A percentile compares a stretch with the other conserved stretches of the same genome.
Evolutionary conservation across 2,797 vertebrate genomes (phyloP).

Genomic region (Anguilla obscura): DNA sequence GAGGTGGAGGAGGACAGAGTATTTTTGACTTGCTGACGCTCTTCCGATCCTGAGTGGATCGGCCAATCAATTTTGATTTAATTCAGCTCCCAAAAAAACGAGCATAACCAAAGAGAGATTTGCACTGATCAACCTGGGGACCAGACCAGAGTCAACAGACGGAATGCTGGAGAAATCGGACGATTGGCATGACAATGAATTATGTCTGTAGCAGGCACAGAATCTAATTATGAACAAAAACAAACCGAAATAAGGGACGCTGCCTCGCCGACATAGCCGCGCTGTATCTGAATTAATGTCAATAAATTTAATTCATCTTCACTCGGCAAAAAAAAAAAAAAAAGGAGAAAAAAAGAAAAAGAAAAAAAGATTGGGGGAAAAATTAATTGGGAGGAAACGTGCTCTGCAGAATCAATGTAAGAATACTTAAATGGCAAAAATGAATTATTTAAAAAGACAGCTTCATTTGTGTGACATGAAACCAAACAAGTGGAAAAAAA

Average conservation of each 20-base stretch:
- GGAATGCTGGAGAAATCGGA: neutral
- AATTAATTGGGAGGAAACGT: neutral
- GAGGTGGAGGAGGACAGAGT: neutral
- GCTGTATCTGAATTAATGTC: neutral
- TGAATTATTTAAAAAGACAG: neutral
- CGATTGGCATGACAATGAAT: slow-evolving; percentile 9
- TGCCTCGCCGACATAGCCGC: neutral
- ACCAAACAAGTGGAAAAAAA: neutral
- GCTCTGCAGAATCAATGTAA: neutral
- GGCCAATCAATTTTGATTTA: neutral
- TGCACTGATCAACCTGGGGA: neutral
- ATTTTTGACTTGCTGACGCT: slow-evolving; percentile 8
- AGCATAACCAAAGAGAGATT: neutral
- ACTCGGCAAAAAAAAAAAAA: neutral
- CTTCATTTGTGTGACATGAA: neutral
- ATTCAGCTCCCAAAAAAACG: slow-evolving; percentile 11
- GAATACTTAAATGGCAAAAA: neutral
- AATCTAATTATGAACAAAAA: neutral
- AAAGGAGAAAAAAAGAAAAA: too few species aligned
- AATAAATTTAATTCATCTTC: neutral
- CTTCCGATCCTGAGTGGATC: neutral
- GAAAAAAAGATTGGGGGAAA: neutral
- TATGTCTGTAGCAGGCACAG: neutral
- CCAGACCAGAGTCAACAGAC: neutral
- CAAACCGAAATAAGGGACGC: neutral